Percentiles rank a stretch among this genome's conserved stretches.
phyloP scores from a whole-genome alignment of 2,113 vertebrate genomes.

The Tangachromis dhanisi region DNA sequence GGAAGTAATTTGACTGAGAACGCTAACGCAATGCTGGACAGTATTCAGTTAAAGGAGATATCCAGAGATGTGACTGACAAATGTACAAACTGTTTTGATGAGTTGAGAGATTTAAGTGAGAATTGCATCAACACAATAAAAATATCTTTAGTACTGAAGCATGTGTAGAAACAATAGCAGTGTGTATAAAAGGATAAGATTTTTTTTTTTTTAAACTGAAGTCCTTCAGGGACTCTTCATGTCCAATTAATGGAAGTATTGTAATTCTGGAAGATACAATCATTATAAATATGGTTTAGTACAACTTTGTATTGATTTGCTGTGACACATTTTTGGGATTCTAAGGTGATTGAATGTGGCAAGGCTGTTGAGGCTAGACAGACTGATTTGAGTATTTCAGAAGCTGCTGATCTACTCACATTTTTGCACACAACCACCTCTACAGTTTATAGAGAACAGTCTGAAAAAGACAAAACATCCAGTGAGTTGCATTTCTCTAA shows the following conservation, averaged over 20 bases:
- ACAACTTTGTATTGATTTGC: background rate
- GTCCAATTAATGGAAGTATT: background rate
- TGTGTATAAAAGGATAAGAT: background rate
- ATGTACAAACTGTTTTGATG: background rate
- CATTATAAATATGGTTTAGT: background rate
- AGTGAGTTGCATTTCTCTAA: background rate
- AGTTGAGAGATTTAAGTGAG: background rate
- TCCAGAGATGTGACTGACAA: background rate
- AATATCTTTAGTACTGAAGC: background rate
- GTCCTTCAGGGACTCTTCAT: background rate
- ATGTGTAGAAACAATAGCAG: background rate
- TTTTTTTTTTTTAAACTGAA: fast-evolving
- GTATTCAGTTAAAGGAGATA: background rate
- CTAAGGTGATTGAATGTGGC: background rate
- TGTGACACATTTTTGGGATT: background rate
- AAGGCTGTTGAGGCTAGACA: background rate
- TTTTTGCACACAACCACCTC: background rate
- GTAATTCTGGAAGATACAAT: background rate
- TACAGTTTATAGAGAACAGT: background rate
- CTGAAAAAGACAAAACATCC: background rate
- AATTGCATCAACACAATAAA: background rate
- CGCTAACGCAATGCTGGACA: fast-evolving
- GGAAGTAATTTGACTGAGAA: background rate
- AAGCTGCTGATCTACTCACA: background rate
- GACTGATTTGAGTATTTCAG: background rate